Evolutionary conservation across 2,113 vertebrate species (phyloP), one percentile per base, ranked within the genome.

Genomic region (Ceuthmochares aereus): DNA sequence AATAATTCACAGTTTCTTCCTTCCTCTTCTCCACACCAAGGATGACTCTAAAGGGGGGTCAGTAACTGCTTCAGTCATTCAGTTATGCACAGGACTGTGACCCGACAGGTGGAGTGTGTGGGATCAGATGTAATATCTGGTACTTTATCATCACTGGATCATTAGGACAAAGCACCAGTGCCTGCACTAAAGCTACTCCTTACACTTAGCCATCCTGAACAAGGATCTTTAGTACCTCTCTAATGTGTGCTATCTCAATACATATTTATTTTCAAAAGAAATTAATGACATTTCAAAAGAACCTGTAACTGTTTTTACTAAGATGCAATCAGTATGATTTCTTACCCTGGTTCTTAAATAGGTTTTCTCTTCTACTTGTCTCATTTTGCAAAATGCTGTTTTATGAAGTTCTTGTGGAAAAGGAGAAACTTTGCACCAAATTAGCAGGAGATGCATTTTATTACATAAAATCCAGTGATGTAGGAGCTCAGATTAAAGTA

Each of bases 1-100:
- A 90, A 88, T 90, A 93, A 86, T 92, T 87, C 92, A 63, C 34
- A 14, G 16, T 87, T 90, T 94, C 49, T 89, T 92, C 60, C 66
- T 54, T 79, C 10, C 20, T 84, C 34, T 90, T 78, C 17, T 73
- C 25, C 36, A 9, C 26, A 63, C 29, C 47, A 67, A 88, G 77
- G 34, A 32, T 70, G 85, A 1, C 37, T 73, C 17, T 37, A 79
- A 54, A 72, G 19, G 9, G 14, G 14, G 27, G 23, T 69, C 51
- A 73, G 7, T 80, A 74, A 69, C 36, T 64, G n/a, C 58, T 85
- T 60, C 40, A 52, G 18, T 60, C 27, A 27, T 43, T 15, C 22
- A 36, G 8, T 56, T 64, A 16, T 14, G 26, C 23, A n/a, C 9
- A 22, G 6, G 22, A 69, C 15, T 25, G 43, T 64, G 62, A 75